These are phyloP conservation scores for Philypnodon macrostomus DNA, from an alignment of 2,797 vertebrate genomes.

Conservation along the genomic window DNA sequence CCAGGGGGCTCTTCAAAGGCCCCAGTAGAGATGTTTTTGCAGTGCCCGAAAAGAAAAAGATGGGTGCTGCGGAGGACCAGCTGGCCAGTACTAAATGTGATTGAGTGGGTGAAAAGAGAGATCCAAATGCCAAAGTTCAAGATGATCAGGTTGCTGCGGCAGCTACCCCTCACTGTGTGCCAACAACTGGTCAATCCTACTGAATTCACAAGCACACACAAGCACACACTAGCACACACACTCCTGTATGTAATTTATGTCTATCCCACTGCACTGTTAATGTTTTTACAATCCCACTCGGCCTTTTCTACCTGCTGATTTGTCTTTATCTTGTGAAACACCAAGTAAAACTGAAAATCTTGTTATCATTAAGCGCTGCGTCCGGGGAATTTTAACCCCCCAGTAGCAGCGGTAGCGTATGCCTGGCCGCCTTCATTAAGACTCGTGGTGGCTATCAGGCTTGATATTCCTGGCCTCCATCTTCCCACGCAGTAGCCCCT, in stretches of 20 bases:
- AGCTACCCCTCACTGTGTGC: slow-evolving; percentile 14
- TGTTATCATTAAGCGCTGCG: background rate
- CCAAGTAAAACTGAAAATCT: background rate
- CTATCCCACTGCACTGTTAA: slow-evolving; percentile 15
- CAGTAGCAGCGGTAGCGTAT: slow-evolving; percentile 7
- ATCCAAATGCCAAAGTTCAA: slow-evolving; percentile 53
- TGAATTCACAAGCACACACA: slow-evolving; percentile 11
- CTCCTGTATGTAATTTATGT: background rate
- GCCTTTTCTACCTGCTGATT: slow-evolving; percentile 41
- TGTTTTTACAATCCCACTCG: slow-evolving; percentile 27
- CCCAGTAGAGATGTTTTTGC: slow-evolving; percentile 53
- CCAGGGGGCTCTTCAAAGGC: slow-evolving; percentile 54
- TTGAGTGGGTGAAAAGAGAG: slow-evolving; percentile 52
- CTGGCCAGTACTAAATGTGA: slow-evolving; percentile 56
- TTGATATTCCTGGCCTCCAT: slow-evolving; percentile 51
- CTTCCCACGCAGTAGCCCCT: slow-evolving; percentile 59
- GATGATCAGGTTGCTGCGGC: slow-evolving; percentile 50
- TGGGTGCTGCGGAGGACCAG: slow-evolving; percentile 39
- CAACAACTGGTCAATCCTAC: slow-evolving; percentile 17
- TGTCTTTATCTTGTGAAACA: background rate
- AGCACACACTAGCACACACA: slow-evolving; percentile 12
- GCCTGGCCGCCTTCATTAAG: slow-evolving; percentile 54
- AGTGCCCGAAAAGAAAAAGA: slow-evolving; percentile 49
- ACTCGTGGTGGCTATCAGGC: slow-evolving; percentile 46
- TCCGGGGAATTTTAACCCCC: slow-evolving; percentile 20